Base-by-base conservation (phyloP, 2,888 invertebrate species). In the Amphipyra berbera region DNA sequence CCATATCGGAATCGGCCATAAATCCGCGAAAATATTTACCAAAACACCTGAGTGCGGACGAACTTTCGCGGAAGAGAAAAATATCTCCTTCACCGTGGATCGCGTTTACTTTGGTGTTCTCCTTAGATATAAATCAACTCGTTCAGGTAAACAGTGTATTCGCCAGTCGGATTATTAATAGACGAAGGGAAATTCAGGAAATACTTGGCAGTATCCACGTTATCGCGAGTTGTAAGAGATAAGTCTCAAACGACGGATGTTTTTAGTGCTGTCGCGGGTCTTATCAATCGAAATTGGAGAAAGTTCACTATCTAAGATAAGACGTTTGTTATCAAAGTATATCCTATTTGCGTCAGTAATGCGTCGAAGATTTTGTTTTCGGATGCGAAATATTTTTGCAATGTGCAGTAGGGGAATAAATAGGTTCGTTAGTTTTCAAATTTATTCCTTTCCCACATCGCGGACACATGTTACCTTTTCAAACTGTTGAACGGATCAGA, bases 61-160 rank as follows among this genome's bases (percentile, higher is more conserved):
- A 56, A 61, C 38, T 57, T 48, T 35, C 27, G 15, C 38, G 35
- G 38, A 42, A 40, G 15, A 42, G 40, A 46, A 57, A 58, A 69
- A 61, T 58, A 75, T 44, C 27, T 65, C 61, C 10, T 61, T 42
- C 27, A 37, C 5, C 37, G 27, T 35, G 5, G 53, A 50, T 58
- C 42, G 58, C 21, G 41, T 69, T 58, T 60, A 37, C 57, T 50
- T 42, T 7, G 42, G 38, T 46, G 50, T 54, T 69, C 57, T 53
- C 50, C 12, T 54, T 37, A 54, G 37, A 35, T 47, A 60, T 74
- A 57, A 64, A 60, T 63, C 64, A 63, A 60, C 35, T 38, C 33
- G 40, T 61, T 65, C 59, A 71, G 72, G 73, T 71, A 70, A 71
- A 66, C 76, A 75, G 58, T 50, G 60, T 37, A 46, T 71, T 68